Percentiles rank a stretch among this genome's conserved stretches.
Conservation (phyloP, 2,888 invertebrate species). For the Melinaea menophilus region DNA sequence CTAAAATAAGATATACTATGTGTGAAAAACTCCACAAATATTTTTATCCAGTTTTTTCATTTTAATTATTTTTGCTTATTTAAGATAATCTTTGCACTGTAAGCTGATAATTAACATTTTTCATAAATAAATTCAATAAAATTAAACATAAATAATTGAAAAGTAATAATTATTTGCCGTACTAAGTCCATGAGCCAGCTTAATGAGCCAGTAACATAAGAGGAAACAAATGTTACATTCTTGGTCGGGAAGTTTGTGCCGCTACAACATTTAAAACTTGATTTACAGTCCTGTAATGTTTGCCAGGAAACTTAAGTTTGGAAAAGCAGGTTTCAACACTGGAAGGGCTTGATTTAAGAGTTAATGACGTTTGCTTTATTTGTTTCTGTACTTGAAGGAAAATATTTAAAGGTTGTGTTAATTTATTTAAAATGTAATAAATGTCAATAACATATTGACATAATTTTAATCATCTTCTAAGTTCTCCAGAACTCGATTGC, state of each 20-base stretch:
- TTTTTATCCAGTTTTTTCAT: no score
- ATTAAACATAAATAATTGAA: not conserved
- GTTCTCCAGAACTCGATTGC: constrained; percentile 22
- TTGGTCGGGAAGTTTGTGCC: constrained; percentile 20
- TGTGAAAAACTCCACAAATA: no score
- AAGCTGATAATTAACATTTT: no score
- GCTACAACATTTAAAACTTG: constrained; percentile 32
- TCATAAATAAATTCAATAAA: no score
- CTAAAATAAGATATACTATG: no score
- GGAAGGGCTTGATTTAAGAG: constrained; percentile 20
- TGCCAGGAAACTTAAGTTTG: constrained; percentile 26
- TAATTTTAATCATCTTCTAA: constrained; percentile 2
- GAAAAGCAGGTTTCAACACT: constrained; percentile 21
- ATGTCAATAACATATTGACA: no score
- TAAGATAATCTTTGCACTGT: no score
- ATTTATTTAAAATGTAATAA: not conserved
- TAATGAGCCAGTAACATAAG: constrained; percentile 13
- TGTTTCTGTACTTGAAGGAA: not conserved
- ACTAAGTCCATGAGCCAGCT: constrained; percentile 2
- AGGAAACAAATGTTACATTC: constrained; percentile 22
- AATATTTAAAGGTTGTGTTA: not conserved
- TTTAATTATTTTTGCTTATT: no score
- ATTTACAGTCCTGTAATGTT: constrained; percentile 35
- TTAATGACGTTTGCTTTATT: constrained; percentile 17
- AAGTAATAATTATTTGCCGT: not conserved